These are phyloP conservation scores for Drosophila seguyi DNA, from an alignment of 1,140 invertebrate genomes.

Conservation along the genomic window DNA sequence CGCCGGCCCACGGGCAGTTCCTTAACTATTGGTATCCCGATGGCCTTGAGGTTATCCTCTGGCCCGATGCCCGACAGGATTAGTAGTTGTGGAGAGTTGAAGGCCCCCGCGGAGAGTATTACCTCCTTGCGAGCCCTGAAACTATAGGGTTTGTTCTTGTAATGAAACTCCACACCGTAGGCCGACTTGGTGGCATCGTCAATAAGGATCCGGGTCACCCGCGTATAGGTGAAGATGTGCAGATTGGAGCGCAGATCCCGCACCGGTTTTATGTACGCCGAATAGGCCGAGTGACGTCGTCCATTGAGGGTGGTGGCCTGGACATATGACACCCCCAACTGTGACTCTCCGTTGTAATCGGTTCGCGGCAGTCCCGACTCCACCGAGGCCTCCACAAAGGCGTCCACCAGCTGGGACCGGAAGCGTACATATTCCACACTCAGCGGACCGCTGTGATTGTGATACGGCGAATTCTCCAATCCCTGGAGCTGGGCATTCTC, in stretches of 20 bases:
- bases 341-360: constrained; percentile 89
- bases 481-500: constrained; percentile 87
- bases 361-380: constrained; percentile 87
- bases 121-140: constrained; percentile 89
- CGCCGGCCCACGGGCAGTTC: constrained; percentile 90
- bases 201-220: constrained; percentile 89
- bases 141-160: constrained; percentile 84
- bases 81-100: constrained; percentile 92
- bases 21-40: constrained; percentile 89
- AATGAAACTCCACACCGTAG: constrained; percentile 88
- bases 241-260: constrained; percentile 88
- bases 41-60: constrained; percentile 87
- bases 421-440: constrained; percentile 87
- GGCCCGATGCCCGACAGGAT: constrained; percentile 94
- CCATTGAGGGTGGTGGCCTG: constrained; percentile 88
- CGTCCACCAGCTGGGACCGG: constrained; percentile 86
- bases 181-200: constrained; percentile 87
- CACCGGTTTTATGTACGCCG: constrained; percentile 87
- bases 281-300: constrained; percentile 86
- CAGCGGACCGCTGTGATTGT: constrained; percentile 87
- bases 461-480: constrained; percentile 86
- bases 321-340: constrained; percentile 88
- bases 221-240: constrained; percentile 87
- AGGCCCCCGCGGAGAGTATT: constrained; percentile 90
- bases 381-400: constrained; percentile 88